Percentiles rank a stretch among this genome's conserved stretches.
Evolutionary conservation across 2,113 vertebrate genomes (phyloP).

Genomic region (Alces alces): DNA sequence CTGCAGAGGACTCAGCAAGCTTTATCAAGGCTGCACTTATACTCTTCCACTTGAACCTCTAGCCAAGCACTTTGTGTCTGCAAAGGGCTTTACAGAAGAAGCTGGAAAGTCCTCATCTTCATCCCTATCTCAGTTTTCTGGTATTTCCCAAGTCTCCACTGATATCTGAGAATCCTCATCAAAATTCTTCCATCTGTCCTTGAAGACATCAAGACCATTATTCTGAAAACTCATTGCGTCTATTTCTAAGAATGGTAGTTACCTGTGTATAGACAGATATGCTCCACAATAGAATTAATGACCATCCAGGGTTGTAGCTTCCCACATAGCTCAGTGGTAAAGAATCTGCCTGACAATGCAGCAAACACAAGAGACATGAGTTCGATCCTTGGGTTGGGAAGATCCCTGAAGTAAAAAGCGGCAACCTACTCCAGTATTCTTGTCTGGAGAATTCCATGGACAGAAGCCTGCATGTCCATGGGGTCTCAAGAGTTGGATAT

Average conservation of each 20-base stretch:
- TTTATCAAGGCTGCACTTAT: background rate
- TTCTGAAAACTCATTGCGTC: background rate
- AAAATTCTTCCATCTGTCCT: background rate
- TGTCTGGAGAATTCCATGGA: background rate
- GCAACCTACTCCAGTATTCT: background rate
- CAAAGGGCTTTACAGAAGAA: background rate
- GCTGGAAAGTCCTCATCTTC: background rate
- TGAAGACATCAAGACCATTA: background rate
- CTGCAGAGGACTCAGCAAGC: background rate
- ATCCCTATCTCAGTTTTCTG: background rate
- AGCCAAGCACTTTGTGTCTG: background rate
- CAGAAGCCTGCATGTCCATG: background rate
- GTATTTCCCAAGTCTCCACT: background rate
- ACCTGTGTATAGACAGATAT: background rate
- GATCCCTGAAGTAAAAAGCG: background rate
- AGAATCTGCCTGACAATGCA: background rate
- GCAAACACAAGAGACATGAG: background rate
- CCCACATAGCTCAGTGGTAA: background rate
- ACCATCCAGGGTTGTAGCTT: background rate
- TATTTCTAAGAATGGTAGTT: background rate
- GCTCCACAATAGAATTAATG: background rate
- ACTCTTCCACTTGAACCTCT: background rate
- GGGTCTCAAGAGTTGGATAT: background rate
- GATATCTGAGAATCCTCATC: background rate
- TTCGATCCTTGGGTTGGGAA: background rate